Base-by-base conservation (phyloP, 2,888 invertebrate species). In the Charanyca ferruginea region DNA sequence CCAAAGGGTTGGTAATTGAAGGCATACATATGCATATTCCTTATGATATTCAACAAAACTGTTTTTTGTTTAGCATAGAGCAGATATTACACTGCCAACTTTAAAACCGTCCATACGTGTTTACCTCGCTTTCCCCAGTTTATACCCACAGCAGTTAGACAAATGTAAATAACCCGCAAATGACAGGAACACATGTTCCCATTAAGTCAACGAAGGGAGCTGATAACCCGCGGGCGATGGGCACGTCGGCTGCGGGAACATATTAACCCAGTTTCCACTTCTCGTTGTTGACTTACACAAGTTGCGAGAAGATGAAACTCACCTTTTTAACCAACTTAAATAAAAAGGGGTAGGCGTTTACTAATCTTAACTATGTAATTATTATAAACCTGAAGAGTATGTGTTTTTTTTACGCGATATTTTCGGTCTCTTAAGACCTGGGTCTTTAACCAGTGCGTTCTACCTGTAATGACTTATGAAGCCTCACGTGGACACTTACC, bases 111-210 rank as follows among this genome's bases (percentile, higher is more conserved):
- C 20, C 52, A 22, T 35, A 53, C 18, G 11, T 55, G 18, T 32
- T 52, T 57, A 47, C 45, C 16, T 23, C 22, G n/a, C n/a, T n/a
- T n/a, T 8, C 52, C n/a, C 25, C 22, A 35, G 13, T 70, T 25
- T 20, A 3, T 28, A 9, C 25, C 9, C n/a, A 58, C 28, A 49
- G 11, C 45, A 44, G 32, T 55, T 42, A 66, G 47, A 68, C 57
- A 58, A 61, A 57, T 67, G 73, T 63, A 76, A 79, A 79, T 65
- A 75, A 45, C 9, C 41, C 35, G 4, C 65, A 53, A 66, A 69
- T 69, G 77, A 77, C 77, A 22, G 58, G 51, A 73, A 76, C 77
- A 72, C 72, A 66, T 72, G 75, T 66, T 76, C 57, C 75, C 61
- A 76, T 76, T 72, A 76, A 76, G 58, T 64, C 75, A 76, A 71